phyloP scores from a whole-genome alignment of 2,888 invertebrate genomes.

The Drosophila crucigera region DNA sequence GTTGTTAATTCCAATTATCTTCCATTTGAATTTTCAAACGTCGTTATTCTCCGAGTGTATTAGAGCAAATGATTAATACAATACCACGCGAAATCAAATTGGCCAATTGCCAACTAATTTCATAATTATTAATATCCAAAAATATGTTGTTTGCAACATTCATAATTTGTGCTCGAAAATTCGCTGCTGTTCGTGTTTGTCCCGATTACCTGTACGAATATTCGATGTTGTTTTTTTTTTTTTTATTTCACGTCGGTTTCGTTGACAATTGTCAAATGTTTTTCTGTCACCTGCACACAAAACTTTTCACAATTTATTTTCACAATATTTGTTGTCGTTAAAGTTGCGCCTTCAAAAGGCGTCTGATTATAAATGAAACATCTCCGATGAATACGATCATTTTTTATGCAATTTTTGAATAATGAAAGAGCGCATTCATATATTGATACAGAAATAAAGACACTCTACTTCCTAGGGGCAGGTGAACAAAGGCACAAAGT shows the following conservation, averaged over 20 bases:
- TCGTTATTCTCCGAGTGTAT: background rate
- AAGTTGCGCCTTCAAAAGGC: conserved; percentile 47
- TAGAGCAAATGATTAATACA: conserved; percentile 5
- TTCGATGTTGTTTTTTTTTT: conserved; percentile 12
- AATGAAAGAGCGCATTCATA: conserved; percentile 27
- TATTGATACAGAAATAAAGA: conserved; percentile 33
- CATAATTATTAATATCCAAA: conserved; percentile 39
- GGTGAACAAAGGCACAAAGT: conserved; percentile 61
- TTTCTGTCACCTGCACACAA: conserved; percentile 14
- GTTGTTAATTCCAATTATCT: background rate
- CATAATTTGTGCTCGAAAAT: conserved; percentile 7
- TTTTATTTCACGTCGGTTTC: conserved; percentile 18
- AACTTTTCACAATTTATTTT: conserved; percentile 44
- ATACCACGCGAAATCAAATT: conserved; percentile 32
- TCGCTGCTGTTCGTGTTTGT: conserved; percentile 18
- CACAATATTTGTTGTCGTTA: conserved; percentile 30
- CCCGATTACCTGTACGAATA: conserved; percentile 38
- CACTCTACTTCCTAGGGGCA: conserved; percentile 17
- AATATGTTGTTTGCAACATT: conserved; percentile 15
- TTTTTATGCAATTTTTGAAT: conserved; percentile 56
- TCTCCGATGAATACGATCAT: conserved; percentile 17
- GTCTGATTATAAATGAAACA: conserved; percentile 60
- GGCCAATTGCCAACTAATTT: conserved; percentile 67
- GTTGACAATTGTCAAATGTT: conserved; percentile 36
- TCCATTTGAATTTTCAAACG: background rate